A percentile compares a stretch with the other conserved stretches of the same genome.
Conservation (phyloP, 92 coral and sea anemone genomes). For the Virgularia gustaviana region DNA sequence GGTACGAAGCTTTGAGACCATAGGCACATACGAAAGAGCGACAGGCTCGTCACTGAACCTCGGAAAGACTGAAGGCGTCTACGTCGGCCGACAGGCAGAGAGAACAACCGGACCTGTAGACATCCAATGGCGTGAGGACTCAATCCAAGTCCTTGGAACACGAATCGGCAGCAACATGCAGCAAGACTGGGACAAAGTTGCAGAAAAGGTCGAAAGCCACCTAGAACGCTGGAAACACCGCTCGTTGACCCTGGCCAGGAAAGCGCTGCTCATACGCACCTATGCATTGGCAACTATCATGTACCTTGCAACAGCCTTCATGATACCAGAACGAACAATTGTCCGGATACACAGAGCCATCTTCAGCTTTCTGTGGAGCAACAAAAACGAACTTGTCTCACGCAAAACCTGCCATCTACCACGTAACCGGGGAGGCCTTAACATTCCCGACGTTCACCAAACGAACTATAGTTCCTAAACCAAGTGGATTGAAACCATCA, state of each 20-base stretch:
- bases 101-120: slow-evolving; percentile 18
- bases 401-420: not conserved
- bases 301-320: slow-evolving; percentile 40
- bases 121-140: slow-evolving; percentile 44
- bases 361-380: slow-evolving; percentile 13
- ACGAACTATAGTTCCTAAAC: not conserved
- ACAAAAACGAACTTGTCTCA: not conserved
- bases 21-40: slow-evolving; percentile 22
- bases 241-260: slow-evolving; percentile 33
- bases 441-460: not conserved
- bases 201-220: slow-evolving; percentile 11
- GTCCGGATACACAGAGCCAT: not conserved
- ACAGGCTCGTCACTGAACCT: slow-evolving; percentile 35
- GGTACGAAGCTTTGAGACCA: not conserved
- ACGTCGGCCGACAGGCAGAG: slow-evolving; percentile 41
- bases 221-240: slow-evolving; percentile 18
- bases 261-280: slow-evolving; percentile 20
- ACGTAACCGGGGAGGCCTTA: not conserved
- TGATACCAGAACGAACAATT: slow-evolving; percentile 26
- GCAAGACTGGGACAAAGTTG: slow-evolving; percentile 21
- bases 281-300: slow-evolving; percentile 34
- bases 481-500: not conserved
- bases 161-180: slow-evolving; percentile 20
- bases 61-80: slow-evolving; percentile 49
- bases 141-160: slow-evolving; percentile 42